phyloP scores from a whole-genome alignment of 1,140 invertebrate species.

The Limonius californicus region DNA sequence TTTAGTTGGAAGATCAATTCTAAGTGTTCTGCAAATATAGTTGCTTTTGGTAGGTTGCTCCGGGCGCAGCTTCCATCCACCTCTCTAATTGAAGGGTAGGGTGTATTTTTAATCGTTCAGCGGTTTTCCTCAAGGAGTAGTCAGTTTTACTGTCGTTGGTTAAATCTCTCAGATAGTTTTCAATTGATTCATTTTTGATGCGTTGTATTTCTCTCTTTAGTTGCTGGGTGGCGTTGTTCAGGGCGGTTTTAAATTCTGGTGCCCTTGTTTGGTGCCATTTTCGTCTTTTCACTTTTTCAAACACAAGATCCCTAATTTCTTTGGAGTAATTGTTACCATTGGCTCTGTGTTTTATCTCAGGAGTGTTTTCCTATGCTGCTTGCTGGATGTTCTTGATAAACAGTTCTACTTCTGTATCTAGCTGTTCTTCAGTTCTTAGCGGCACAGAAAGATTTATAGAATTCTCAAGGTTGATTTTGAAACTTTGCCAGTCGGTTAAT shows the following conservation, averaged over 20 bases:
- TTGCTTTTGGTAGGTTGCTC: background rate
- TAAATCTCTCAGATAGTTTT: constrained; percentile 16
- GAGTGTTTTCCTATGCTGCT: too few relatives aligned
- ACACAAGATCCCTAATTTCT: background rate
- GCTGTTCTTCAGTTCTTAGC: constrained; percentile 1
- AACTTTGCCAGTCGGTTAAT: background rate
- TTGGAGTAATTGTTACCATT: background rate
- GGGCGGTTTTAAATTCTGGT: background rate
- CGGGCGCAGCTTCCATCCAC: background rate
- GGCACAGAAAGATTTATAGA: background rate
- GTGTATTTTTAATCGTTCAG: constrained; percentile 1
- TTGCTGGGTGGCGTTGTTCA: constrained; percentile 5
- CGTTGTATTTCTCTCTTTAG: background rate
- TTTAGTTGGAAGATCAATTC: background rate
- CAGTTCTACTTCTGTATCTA: constrained; percentile 10
- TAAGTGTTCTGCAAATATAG: background rate
- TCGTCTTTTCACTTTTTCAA: constrained; percentile 13
- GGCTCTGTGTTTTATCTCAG: background rate
- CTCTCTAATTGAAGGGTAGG: background rate
- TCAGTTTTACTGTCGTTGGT: background rate
- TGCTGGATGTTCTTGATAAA: background rate
- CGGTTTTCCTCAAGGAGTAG: constrained; percentile 3
- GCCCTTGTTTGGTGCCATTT: constrained; percentile 11
- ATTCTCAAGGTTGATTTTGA: background rate
- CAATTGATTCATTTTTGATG: constrained; percentile 19